Evolutionary conservation across 1,140 invertebrate genomes (phyloP).

Genomic region (Achroia grisella): DNA sequence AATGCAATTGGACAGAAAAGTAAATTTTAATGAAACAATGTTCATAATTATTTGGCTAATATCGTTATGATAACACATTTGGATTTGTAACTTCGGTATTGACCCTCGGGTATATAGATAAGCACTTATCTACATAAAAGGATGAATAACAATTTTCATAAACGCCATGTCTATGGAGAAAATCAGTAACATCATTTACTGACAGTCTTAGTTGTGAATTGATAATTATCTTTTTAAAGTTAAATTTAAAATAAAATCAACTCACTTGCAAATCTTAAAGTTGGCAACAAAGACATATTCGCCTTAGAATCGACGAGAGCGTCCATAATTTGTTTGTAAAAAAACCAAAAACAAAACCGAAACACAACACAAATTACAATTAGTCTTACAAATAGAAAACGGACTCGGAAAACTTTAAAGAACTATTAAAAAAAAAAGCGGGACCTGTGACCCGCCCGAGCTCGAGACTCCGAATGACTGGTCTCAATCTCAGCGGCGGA

Average conservation of each 20-base stretch:
- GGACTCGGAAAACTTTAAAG: neutral
- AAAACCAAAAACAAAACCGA: neutral
- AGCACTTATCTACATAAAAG: too few relatives aligned
- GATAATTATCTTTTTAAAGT: too few relatives aligned
- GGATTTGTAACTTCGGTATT: too few relatives aligned
- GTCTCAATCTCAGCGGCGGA: constrained; percentile 42
- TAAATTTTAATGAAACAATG: too few relatives aligned
- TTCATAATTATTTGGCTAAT: too few relatives aligned
- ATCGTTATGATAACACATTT: too few relatives aligned
- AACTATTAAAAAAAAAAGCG: constrained; percentile 2
- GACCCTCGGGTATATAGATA: too few relatives aligned
- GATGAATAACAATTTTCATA: too few relatives aligned
- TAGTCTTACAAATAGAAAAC: neutral
- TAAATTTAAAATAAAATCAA: constrained; percentile 6
- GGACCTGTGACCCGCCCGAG: constrained; percentile 28
- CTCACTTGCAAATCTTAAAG: neutral
- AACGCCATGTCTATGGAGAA: too few relatives aligned
- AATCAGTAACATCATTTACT: too few relatives aligned
- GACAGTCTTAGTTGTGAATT: too few relatives aligned
- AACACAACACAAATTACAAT: constrained; percentile 3
- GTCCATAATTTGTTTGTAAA: neutral
- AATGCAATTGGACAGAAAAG: too few relatives aligned
- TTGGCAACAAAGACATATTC: neutral
- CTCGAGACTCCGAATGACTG: constrained; percentile 39
- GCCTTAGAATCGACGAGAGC: neutral